These are phyloP conservation scores for Chionoecetes opilio DNA, from an alignment of 1,140 invertebrate genomes.

Conservation along the genomic window DNA sequence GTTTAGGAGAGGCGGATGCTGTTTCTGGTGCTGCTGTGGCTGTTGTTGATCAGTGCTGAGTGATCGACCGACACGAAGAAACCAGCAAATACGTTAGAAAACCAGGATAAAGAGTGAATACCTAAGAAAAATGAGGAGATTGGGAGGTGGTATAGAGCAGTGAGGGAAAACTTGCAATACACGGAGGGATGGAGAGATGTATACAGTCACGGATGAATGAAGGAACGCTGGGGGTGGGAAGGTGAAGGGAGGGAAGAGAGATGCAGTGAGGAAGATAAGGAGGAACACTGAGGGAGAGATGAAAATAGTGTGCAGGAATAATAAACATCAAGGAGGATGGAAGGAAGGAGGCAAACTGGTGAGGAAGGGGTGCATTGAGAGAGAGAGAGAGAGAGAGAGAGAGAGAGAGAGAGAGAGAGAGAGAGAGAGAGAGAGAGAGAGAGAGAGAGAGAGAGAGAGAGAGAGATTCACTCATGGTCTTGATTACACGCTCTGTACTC, in stretches of 20 bases:
- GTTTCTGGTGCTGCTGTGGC: not conserved
- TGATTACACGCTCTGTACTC: too few relatives aligned
- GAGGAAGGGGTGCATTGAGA: not conserved
- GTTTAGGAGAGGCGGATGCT: not conserved
- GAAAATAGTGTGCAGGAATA: too few relatives aligned
- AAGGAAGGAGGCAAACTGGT: too few relatives aligned
- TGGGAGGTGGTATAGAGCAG: not conserved
- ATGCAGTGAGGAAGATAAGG: not conserved
- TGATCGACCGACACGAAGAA: not conserved
- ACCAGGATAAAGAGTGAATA: not conserved
- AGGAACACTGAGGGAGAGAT: not conserved
- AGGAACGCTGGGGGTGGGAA: not conserved
- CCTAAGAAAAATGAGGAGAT: not conserved
- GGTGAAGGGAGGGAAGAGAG: not conserved
- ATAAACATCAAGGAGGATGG: too few relatives aligned
- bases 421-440: not conserved
- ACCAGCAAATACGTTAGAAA: not conserved
- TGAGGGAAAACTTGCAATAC: not conserved
- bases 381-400: too few relatives aligned
- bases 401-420: too few relatives aligned
- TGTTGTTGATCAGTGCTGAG: not conserved
- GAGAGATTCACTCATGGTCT: too few relatives aligned
- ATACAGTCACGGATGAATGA: not conserved
- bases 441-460: slow-evolving; percentile 32
- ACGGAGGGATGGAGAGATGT: not conserved